phyloP scores from a whole-genome alignment of 2,797 vertebrate genomes.

The Melanogrammus aeglefinus region DNA sequence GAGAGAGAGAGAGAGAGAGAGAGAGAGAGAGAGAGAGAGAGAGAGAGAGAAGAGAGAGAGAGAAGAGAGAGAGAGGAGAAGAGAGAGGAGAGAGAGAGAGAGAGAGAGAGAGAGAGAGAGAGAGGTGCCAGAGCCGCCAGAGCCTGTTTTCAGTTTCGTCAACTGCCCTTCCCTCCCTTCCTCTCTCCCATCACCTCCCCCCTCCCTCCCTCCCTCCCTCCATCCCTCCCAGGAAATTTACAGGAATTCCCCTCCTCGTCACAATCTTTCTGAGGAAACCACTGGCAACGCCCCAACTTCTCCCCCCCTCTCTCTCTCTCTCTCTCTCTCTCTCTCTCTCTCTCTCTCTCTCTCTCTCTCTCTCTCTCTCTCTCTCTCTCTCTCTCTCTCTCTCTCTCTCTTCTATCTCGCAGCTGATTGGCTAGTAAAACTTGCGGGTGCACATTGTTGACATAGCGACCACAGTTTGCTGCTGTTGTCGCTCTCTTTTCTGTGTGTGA shows the following conservation, averaged over 20 bases:
- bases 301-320: too few species aligned
- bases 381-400: too few species aligned
- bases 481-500: background rate
- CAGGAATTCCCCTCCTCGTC: conserved; percentile 3
- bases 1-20: background rate
- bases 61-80: conserved; percentile 4
- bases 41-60: background rate
- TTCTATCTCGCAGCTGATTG: background rate
- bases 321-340: too few species aligned
- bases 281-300: background rate
- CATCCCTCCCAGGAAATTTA: background rate
- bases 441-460: background rate
- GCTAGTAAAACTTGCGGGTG: background rate
- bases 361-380: too few species aligned
- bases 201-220: background rate
- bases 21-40: background rate
- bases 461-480: background rate
- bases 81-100: background rate
- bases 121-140: background rate
- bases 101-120: background rate
- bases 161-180: background rate
- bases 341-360: too few species aligned
- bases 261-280: background rate
- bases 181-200: background rate
- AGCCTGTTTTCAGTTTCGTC: background rate